Base-by-base conservation (phyloP, 2,113 vertebrate species). In the Lipophrys pholis region DNA sequence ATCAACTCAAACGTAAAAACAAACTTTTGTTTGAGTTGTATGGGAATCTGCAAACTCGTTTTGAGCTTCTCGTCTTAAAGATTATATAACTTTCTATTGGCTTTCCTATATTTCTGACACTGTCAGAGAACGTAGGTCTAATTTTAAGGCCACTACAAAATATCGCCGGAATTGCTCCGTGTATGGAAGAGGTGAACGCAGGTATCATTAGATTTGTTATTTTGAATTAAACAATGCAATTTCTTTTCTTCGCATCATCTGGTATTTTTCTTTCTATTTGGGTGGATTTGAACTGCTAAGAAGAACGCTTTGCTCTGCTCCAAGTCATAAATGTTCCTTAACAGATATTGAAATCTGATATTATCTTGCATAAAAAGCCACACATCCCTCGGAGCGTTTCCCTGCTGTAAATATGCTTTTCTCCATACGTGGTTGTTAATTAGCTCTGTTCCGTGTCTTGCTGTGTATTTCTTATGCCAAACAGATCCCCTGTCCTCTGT, bases 341-440 rank as follows among this genome's bases (percentile, higher is more conserved):
- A 51, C 49, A 51, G 16, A 63, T 56, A 52, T 54, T 7, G 30
- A 40, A 45, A 62, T 30, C 46, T 43, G 40, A 60, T 50, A 55
- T 60, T n/a, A 48, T 71, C 72, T 54, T 75, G 50, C 3, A 50
- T 77, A 49, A 82, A 50, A 64, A 66, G 53, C 39, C 17, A 7
- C 78, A 21, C 54, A 15, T 59, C 50, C 57, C 58, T 72, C 5
- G 5, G 56, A 73, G 65, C 48, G 16, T 74, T 39, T 73, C 63
- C 67, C 64, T 67, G 59, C 66, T 71, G 50, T 64, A 71, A 82
- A 81, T 76, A 76, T 81, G 70, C 65, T 80, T 40, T 68, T 72
- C 82, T 79, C 73, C 70, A 79, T 80, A 87, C 63, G 15, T 78
- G 72, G 10, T 63, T 76, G 61, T 83, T 88, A 89, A 91, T 88